These are phyloP conservation scores for Gallinago stenura DNA, from an alignment of 2,797 vertebrate genomes.

Conservation along the genomic window DNA sequence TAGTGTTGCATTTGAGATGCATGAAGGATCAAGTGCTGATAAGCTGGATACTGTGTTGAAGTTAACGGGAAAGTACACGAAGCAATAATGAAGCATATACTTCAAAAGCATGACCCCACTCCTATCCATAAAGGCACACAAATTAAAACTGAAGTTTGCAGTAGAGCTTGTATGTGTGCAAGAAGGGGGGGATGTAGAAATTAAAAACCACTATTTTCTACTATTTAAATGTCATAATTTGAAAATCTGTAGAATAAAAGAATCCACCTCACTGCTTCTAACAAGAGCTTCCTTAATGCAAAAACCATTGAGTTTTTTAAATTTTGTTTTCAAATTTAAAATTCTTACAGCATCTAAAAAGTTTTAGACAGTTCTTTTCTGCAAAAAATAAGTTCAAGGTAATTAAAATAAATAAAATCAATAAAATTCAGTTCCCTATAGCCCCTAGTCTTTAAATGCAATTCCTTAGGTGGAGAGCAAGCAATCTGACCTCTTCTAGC, in stretches of 20 bases:
- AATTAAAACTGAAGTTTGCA: background rate
- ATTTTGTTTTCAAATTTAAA: background rate
- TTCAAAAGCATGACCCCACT: slow-evolving; percentile 18
- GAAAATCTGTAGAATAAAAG: background rate
- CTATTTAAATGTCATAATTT: background rate
- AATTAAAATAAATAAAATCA: background rate
- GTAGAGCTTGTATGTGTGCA: background rate
- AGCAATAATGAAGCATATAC: background rate
- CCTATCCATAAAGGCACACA: background rate
- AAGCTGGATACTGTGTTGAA: background rate
- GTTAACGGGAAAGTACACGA: slow-evolving; percentile 33
- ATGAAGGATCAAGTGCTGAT: slow-evolving; percentile 21
- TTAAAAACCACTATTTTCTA: background rate
- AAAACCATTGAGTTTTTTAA: background rate
- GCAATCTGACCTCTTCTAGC: background rate
- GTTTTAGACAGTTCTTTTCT: background rate
- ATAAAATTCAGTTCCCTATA: background rate
- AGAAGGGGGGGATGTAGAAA: background rate
- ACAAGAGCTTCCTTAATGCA: background rate
- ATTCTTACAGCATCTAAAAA: background rate
- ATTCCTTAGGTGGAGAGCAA: background rate
- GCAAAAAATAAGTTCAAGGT: background rate
- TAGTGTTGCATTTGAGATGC: slow-evolving; percentile 33
- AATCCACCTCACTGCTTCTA: background rate
- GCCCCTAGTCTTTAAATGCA: background rate